Conservation (phyloP, 1,140 invertebrate genomes). For the Drosophila sp. region DNA sequence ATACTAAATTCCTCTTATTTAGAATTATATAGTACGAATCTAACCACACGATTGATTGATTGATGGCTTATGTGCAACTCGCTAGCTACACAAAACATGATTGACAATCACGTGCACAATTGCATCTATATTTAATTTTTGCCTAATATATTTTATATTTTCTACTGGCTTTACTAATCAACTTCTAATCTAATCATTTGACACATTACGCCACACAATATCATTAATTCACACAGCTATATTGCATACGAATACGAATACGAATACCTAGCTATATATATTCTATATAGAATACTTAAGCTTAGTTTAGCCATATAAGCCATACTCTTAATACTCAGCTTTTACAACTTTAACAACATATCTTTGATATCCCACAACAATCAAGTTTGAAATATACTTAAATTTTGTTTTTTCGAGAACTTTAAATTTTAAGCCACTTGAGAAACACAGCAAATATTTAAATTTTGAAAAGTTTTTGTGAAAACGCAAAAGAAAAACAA, state of each 20-base stretch:
- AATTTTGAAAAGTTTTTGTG: conserved; percentile 25
- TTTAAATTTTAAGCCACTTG: conserved; percentile 25
- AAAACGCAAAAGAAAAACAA: conserved; percentile 7
- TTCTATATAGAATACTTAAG: conserved; percentile 49
- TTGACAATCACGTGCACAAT: too few relatives aligned
- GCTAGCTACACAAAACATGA: too few relatives aligned
- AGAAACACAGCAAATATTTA: conserved; percentile 27
- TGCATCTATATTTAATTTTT: conserved; percentile 7
- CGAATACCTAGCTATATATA: conserved; percentile 38
- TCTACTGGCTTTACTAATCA: conserved; percentile 24
- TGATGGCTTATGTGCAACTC: too few relatives aligned
- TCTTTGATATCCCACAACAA: conserved; percentile 50
- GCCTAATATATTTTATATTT: conserved; percentile 10
- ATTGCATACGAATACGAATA: conserved; percentile 12
- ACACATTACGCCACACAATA: conserved; percentile 12
- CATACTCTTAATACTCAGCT: conserved; percentile 45
- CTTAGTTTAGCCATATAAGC: conserved; percentile 63
- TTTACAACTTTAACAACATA: conserved; percentile 49
- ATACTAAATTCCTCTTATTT: too few relatives aligned
- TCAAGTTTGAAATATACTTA: conserved; percentile 8
- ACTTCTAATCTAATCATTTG: conserved; percentile 11
- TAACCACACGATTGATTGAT: too few relatives aligned
- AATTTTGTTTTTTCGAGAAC: conserved; percentile 27
- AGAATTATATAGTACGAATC: too few relatives aligned
- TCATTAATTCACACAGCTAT: conserved; percentile 46